A percentile compares a stretch with the other conserved stretches of the same genome.
phyloP scores from a whole-genome alignment of 2,888 invertebrate species.

The Criorhina ranunculi region DNA sequence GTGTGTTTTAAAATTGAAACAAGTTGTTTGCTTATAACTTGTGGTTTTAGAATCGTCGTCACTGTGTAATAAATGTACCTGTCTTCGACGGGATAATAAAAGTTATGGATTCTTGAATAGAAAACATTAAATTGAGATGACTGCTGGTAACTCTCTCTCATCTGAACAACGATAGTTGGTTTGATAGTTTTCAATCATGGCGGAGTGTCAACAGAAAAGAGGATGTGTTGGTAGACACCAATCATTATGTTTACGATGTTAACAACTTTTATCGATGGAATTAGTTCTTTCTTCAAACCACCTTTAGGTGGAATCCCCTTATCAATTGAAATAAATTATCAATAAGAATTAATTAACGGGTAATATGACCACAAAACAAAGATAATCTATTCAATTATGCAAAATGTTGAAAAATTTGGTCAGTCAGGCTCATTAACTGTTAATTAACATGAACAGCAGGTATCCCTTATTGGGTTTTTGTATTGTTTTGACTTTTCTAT shows the following conservation, averaged over 20 bases:
- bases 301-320: conserved; percentile 10
- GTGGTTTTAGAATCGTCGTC: not conserved
- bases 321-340: conserved; percentile 20
- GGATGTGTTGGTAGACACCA: not conserved
- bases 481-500: conserved; percentile 12
- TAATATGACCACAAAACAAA: conserved; percentile 5
- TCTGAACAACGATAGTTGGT: not conserved
- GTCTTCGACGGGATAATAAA: not conserved
- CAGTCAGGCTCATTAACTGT: conserved; percentile 7
- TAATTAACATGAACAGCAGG: conserved; percentile 8
- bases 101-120: not conserved
- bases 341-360: conserved; percentile 11
- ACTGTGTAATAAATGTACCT: not conserved
- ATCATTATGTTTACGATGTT: not conserved
- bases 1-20: conserved; percentile 15
- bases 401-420: not conserved
- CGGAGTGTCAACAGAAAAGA: not conserved
- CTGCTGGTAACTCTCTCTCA: not conserved
- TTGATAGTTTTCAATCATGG: not conserved
- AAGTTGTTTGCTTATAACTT: conserved; percentile 20
- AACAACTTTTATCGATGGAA: conserved; percentile 5
- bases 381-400: conserved; percentile 20
- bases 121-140: not conserved
- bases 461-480: not conserved
- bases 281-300: conserved; percentile 23